Evolutionary conservation across 2,113 vertebrate genomes (phyloP).

Genomic region (Formicarius rufipectus): DNA sequence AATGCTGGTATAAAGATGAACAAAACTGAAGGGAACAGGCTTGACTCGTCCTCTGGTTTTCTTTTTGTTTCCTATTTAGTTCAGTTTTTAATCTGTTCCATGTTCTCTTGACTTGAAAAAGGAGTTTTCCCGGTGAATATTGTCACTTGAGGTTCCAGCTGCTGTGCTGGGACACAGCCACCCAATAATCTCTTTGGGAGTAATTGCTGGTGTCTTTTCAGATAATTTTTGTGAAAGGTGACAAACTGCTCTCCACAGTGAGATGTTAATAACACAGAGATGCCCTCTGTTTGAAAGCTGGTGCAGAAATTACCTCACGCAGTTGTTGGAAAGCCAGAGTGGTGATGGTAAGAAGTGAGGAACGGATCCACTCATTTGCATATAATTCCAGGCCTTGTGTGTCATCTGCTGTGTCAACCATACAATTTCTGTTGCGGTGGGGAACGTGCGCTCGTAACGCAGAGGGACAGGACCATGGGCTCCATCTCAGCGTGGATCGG

Average conservation of each 20-base stretch:
- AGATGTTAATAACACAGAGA: constrained; percentile 74
- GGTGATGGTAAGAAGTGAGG: constrained; percentile 22
- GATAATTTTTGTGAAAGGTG: constrained; percentile 73
- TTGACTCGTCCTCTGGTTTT: not conserved
- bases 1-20: not conserved
- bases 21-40: not conserved
- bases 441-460: not conserved
- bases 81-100: not conserved
- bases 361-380: constrained; percentile 61
- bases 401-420: constrained; percentile 62
- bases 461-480: constrained; percentile 2
- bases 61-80: not conserved
- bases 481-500: not conserved
- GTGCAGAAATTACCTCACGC: constrained; percentile 56
- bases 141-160: constrained; percentile 22
- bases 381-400: constrained; percentile 71
- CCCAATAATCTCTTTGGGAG: constrained; percentile 68
- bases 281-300: constrained; percentile 68
- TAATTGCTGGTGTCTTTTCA: constrained; percentile 82
- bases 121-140: constrained; percentile 8
- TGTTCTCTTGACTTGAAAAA: not conserved
- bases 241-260: constrained; percentile 68
- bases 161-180: constrained; percentile 49
- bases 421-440: constrained; percentile 68
- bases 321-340: constrained; percentile 55